Percentiles rank a stretch among this genome's conserved stretches.
Conservation (phyloP, 2,797 vertebrate species). For the Microtus obscurus region DNA sequence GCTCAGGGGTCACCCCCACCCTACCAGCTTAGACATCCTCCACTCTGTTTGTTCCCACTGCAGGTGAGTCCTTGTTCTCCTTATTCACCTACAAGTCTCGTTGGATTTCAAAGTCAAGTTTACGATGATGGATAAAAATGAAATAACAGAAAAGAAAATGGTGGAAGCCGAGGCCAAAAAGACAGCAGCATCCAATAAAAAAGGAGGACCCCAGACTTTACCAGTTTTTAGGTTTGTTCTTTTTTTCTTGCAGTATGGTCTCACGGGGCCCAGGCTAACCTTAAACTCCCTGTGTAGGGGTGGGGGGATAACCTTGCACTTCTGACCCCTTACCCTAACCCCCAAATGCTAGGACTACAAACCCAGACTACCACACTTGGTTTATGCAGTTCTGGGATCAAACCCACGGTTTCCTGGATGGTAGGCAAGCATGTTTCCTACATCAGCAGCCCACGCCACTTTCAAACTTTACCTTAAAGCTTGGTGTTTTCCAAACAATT, state of each 20-base stretch:
- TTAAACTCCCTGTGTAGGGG: background rate
- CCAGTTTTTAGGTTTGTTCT: background rate
- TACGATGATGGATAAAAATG: background rate
- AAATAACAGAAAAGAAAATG: background rate
- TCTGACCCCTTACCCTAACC: background rate
- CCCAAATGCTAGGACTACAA: background rate
- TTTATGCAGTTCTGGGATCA: background rate
- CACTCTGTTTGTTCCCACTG: background rate
- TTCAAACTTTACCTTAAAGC: constrained; percentile 4
- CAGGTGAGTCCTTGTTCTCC: background rate
- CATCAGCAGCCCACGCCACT: background rate
- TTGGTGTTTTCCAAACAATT: background rate
- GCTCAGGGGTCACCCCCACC: background rate
- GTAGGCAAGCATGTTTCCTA: background rate
- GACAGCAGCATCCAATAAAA: background rate
- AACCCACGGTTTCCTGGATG: background rate
- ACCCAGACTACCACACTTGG: background rate
- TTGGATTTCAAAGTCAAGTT: background rate
- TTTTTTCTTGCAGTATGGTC: background rate
- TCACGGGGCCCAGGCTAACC: background rate
- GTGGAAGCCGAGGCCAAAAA: background rate
- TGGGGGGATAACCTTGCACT: background rate
- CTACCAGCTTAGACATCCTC: background rate
- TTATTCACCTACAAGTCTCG: background rate
- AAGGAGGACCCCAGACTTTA: background rate